Evolutionary conservation across 1,140 invertebrate genomes (phyloP), one percentile per base, ranked within the genome.

Genomic region (Psix sp.): DNA sequence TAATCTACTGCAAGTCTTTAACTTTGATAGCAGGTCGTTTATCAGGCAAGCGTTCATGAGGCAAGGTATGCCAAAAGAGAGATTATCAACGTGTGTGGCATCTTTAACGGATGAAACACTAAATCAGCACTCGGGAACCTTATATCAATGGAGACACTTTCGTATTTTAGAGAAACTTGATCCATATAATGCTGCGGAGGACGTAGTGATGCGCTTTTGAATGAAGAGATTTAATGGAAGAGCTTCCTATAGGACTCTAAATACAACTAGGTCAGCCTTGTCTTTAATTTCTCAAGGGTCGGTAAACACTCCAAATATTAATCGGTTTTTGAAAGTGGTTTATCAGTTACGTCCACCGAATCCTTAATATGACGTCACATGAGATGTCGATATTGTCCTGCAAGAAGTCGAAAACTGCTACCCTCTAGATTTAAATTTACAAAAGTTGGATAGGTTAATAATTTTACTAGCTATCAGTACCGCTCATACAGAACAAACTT

Each of bases 401-500:
- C 7, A 16, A n/a, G 3, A 39, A 29, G 17, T 60, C 1, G 29
- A 17, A 13, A 24, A n/a, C 0, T 48, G 20, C 20, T 36, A 46
- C 24, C 42, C 40, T 2, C 15, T 60, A 7, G 18, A 10, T 4
- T 13, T 48, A 16, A 20, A 18, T 29, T 45, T 52, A 16, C n/a
- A 13, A 36, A 24, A 54, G 1, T 21, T 66, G 3, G 5, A 20
- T 1, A 24, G 36, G 3, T 29, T 66, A 18, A 31, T 54, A 24
- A 45, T 57, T 17, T 20, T n/a, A n/a, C n/a, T 67, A 7, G 72
- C 73, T 0, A 13, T 77, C 6, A 56, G 17, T 24, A 77, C 72
- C 13, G 73, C 57, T 2, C 59, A 72, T 14, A 9, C 72, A 13
- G 35, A 48, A 74, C 83, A 84, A 80, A 84, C 43, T 1, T 51